Evolutionary conservation across 2,113 vertebrate genomes (phyloP).

Genomic region (Labeo catla): DNA sequence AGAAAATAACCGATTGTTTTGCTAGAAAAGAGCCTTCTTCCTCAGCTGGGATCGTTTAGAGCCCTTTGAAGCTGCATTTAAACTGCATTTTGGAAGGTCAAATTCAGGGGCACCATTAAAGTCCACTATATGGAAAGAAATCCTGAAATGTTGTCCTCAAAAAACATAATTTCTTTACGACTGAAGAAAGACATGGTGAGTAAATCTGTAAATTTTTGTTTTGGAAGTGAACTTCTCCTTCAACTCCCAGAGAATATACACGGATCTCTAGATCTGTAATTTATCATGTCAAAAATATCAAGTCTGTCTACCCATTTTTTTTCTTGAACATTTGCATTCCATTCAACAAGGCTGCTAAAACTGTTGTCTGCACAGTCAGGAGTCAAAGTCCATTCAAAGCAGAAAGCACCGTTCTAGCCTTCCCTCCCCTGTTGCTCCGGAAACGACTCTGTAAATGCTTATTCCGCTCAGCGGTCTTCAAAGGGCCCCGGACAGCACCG

Average conservation of each 20-base stretch:
- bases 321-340: not conserved
- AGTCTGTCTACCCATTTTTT: not conserved
- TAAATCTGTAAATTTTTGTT: too few relatives aligned
- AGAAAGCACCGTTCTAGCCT: not conserved
- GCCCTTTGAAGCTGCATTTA: too few relatives aligned
- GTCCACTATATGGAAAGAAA: too few relatives aligned
- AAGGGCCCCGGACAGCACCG: slow-evolving; percentile 22
- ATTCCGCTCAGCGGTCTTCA: slow-evolving; percentile 25
- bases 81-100: too few relatives aligned
- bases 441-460: slow-evolving; percentile 16
- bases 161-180: too few relatives aligned
- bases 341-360: not conserved
- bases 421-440: not conserved
- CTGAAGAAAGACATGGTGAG: too few relatives aligned
- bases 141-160: too few relatives aligned
- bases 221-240: too few relatives aligned
- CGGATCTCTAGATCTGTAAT: not conserved
- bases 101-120: too few relatives aligned
- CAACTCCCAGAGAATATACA: not conserved
- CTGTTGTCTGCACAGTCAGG: not conserved
- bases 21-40: too few relatives aligned
- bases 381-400: slow-evolving; percentile 18
- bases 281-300: not conserved
- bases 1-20: too few relatives aligned
- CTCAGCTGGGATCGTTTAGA: too few relatives aligned